A percentile compares a stretch with the other conserved stretches of the same genome.
phyloP scores from a whole-genome alignment of 2,113 vertebrate species.

The Grallaria varia region DNA sequence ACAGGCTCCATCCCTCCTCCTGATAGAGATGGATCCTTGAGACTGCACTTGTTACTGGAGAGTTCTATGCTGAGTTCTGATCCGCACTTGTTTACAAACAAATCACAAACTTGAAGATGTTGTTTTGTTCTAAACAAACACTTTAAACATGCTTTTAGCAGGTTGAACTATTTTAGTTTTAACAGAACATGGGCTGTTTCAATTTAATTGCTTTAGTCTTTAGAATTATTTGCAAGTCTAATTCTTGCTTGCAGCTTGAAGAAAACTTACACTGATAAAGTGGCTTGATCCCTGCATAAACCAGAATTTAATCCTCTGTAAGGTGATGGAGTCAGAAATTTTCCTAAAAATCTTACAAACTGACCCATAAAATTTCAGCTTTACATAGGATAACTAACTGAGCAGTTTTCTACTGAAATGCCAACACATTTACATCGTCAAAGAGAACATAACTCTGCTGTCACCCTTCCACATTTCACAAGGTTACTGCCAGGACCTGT shows the following conservation, averaged over 20 bases:
- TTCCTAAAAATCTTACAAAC: background rate
- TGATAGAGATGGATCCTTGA: background rate
- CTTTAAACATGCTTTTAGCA: background rate
- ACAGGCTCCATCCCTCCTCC: background rate
- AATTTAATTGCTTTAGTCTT: background rate
- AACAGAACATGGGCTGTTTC: background rate
- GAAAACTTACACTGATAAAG: background rate
- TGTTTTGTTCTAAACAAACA: background rate
- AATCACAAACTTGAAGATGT: background rate
- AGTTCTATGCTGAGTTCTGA: background rate
- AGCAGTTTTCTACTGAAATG: background rate
- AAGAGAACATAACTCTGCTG: accelerated
- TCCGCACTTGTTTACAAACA: background rate
- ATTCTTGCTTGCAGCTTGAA: background rate
- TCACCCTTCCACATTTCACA: accelerated
- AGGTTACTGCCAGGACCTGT: background rate
- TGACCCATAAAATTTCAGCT: background rate
- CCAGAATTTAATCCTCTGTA: background rate
- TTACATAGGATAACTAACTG: background rate
- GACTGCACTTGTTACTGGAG: background rate
- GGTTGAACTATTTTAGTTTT: background rate
- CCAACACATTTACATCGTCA: background rate
- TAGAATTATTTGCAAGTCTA: background rate
- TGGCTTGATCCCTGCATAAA: background rate
- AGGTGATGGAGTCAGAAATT: background rate